A percentile compares a stretch with the other conserved stretches of the same genome.
phyloP scores from a whole-genome alignment of 64 coral and sea anemone species.

The Hydrozoanthus tunicans region DNA sequence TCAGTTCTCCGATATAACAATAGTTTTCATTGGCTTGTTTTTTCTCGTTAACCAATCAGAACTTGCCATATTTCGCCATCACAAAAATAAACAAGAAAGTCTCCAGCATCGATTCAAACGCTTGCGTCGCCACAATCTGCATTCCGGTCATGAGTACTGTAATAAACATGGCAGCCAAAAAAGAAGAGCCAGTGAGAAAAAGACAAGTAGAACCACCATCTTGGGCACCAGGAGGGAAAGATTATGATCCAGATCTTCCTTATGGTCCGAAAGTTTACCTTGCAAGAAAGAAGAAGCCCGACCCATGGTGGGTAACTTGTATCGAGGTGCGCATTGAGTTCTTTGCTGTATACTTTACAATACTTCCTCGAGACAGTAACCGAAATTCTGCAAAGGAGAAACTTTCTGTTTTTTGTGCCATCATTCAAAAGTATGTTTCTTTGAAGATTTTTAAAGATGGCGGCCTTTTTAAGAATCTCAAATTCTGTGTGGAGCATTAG shows the following conservation, averaged over 20 bases:
- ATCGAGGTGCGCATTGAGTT: conserved; percentile 76
- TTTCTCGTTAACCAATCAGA: conserved; percentile 55
- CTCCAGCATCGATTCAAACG: background rate
- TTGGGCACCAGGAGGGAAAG: conserved; percentile 88
- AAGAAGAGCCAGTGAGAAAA: conserved; percentile 80
- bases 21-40: conserved; percentile 64
- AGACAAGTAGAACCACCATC: conserved; percentile 79
- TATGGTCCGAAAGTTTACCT: conserved; percentile 93
- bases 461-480: background rate
- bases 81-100: background rate
- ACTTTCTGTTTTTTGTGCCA: background rate
- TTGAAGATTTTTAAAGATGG: background rate
- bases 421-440: background rate
- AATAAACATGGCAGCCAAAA: conserved; percentile 72
- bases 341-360: background rate
- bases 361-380: background rate
- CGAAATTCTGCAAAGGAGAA: background rate
- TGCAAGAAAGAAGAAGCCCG: conserved; percentile 89
- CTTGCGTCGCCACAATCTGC: background rate
- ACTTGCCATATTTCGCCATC: conserved; percentile 25
- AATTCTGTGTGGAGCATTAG: background rate
- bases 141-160: conserved; percentile 54
- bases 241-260: conserved; percentile 93
- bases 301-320: conserved; percentile 95
- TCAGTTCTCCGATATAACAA: conserved; percentile 28